phyloP scores from a whole-genome alignment of 2,888 invertebrate genomes.

The Exocentrus adspersus region DNA sequence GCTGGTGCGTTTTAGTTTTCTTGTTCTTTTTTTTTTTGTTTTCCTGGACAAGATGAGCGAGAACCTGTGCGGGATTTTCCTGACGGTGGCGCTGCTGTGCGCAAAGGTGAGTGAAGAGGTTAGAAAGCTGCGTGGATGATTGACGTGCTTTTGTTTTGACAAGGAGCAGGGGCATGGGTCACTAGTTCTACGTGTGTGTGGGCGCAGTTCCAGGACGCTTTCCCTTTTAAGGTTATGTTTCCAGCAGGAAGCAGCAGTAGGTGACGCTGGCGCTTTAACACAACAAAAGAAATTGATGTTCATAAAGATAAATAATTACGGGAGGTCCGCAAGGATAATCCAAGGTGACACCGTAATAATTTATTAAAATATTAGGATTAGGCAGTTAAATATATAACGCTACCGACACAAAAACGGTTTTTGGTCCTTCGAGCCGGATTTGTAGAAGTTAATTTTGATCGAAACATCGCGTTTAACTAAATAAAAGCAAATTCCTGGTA shows the following conservation, averaged over 20 bases:
- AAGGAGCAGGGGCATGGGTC: neutral
- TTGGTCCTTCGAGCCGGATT: too few species aligned
- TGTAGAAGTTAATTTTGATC: too few species aligned
- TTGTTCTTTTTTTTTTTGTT: constrained; percentile 11
- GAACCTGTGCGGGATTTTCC: constrained; percentile 32
- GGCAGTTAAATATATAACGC: too few species aligned
- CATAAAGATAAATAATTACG: too few species aligned
- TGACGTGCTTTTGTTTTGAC: neutral
- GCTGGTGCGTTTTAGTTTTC: constrained; percentile 23
- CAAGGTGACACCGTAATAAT: too few species aligned
- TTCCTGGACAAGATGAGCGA: constrained; percentile 32
- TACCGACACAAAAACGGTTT: too few species aligned
- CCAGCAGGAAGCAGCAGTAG: neutral
- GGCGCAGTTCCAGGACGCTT: neutral
- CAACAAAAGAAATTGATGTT: too few species aligned
- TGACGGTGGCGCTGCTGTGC: constrained; percentile 27
- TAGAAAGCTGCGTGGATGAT: constrained; percentile 7
- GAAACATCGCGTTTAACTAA: too few species aligned
- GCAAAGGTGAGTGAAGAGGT: constrained; percentile 33
- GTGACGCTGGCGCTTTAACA: neutral
- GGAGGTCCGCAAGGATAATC: too few species aligned
- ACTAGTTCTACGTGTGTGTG: neutral
- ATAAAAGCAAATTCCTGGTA: too few species aligned
- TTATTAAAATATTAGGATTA: too few species aligned
- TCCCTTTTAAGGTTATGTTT: constrained; percentile 21